These are phyloP conservation scores for Neocloeon triangulifer DNA, from an alignment of 1,140 invertebrate species.

Conservation along the genomic window DNA sequence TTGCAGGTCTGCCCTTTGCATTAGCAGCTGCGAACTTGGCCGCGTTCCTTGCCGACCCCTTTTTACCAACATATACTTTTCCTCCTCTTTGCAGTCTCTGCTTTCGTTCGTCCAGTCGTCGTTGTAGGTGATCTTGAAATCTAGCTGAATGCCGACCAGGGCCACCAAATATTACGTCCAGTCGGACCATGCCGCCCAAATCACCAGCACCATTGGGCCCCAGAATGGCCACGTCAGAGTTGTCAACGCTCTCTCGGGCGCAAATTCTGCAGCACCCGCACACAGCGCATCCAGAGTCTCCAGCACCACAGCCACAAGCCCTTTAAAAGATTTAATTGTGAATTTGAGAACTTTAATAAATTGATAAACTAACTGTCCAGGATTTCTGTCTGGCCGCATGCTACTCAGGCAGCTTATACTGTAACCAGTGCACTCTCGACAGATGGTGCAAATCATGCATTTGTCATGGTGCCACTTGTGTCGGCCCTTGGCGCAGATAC, in stretches of 20 bases:
- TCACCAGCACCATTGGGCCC: conserved; percentile 24
- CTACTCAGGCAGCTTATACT: conserved; percentile 63
- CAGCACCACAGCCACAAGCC: conserved; percentile 85
- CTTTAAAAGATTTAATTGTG: conserved; percentile 23
- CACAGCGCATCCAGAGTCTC: conserved; percentile 76
- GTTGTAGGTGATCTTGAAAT: conserved; percentile 29
- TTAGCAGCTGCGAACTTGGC: too few species aligned
- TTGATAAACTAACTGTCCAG: conserved; percentile 65
- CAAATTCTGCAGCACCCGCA: conserved; percentile 83
- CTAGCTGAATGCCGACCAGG: conserved; percentile 23
- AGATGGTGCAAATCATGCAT: conserved; percentile 77
- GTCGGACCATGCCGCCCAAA: conserved; percentile 26
- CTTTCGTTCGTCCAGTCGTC: conserved; percentile 29
- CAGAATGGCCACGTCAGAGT: conserved; percentile 21
- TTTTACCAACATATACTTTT: conserved; percentile 2
- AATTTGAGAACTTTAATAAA: conserved; percentile 6
- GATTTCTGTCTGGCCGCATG: conserved; percentile 50
- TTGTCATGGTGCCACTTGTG: conserved; percentile 63
- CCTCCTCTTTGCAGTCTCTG: conserved; percentile 23
- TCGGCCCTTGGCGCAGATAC: conserved; percentile 38
- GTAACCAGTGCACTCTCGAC: conserved; percentile 86
- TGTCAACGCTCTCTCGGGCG: conserved; percentile 41
- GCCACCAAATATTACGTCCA: conserved; percentile 26
- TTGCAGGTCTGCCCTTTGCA: too few species aligned
- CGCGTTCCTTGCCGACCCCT: conserved; percentile 10